phyloP scores from a whole-genome alignment of 2,888 invertebrate species.

The Orthosia incerta region DNA sequence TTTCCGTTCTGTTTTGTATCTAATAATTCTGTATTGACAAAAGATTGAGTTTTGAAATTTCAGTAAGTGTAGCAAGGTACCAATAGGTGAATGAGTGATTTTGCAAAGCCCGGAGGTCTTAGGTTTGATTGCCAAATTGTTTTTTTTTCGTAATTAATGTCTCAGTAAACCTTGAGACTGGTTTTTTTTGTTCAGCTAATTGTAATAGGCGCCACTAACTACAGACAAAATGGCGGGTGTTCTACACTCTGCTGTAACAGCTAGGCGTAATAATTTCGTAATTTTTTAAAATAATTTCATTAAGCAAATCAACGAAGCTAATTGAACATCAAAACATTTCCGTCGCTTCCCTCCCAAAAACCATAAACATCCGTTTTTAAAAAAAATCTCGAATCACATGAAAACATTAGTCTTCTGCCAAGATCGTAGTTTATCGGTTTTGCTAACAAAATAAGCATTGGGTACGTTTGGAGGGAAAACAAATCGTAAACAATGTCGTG shows the following conservation, averaged over 20 bases:
- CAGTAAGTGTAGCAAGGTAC: too few species aligned
- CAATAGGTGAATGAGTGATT: too few species aligned
- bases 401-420: conserved; percentile 48
- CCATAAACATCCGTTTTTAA: conserved; percentile 46
- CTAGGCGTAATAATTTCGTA: conserved; percentile 2
- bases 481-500: conserved; percentile 44
- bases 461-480: conserved; percentile 29
- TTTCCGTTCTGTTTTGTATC: too few species aligned
- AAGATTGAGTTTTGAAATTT: too few species aligned
- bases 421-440: conserved; percentile 45
- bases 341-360: not conserved
- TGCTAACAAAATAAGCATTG: conserved; percentile 50
- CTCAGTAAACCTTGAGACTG: too few species aligned
- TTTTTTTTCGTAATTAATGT: too few species aligned
- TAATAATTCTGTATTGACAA: too few species aligned
- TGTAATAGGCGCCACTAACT: too few species aligned
- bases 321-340: conserved; percentile 49
- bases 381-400: conserved; percentile 31
- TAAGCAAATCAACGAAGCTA: conserved; percentile 21
- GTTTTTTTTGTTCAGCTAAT: too few species aligned
- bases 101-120: too few species aligned
- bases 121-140: too few species aligned
- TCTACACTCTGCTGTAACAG: not conserved
- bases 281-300: too few species aligned
- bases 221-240: not conserved